A percentile compares a stretch with the other conserved stretches of the same genome.
phyloP scores from a whole-genome alignment of 2,888 invertebrate species.

The Clepsis dumicolana region DNA sequence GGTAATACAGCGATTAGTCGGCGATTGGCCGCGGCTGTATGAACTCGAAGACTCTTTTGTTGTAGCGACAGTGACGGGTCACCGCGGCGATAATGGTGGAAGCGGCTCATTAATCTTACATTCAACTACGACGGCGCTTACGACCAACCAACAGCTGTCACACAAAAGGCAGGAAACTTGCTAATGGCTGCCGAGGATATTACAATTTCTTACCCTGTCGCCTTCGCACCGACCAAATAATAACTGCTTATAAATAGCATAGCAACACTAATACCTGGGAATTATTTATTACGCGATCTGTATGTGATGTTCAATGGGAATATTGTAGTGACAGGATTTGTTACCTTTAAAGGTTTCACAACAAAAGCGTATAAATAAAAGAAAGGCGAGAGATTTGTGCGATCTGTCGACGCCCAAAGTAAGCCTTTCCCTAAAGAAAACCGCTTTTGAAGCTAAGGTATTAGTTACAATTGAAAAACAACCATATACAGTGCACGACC shows the following conservation, averaged over 20 bases:
- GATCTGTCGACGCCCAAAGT: conserved; percentile 25
- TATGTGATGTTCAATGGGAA: conserved; percentile 53
- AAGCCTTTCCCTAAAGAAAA: conserved; percentile 19
- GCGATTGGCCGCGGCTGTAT: conserved; percentile 53
- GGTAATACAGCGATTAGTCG: conserved; percentile 56
- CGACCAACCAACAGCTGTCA: conserved; percentile 55
- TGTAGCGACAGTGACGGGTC: conserved; percentile 66
- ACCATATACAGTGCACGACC: background rate
- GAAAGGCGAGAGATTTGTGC: conserved; percentile 42
- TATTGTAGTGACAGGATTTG: conserved; percentile 47
- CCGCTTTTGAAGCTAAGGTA: background rate
- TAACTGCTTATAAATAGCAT: conserved; percentile 43
- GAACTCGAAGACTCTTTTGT: conserved; percentile 61
- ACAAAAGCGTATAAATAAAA: conserved; percentile 49
- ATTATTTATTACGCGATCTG: conserved; percentile 50
- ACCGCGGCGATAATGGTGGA: conserved; percentile 66
- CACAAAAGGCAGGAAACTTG: conserved; percentile 71
- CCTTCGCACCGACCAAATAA: conserved; percentile 19
- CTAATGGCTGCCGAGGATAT: conserved; percentile 76
- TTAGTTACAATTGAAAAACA: conserved; percentile 5
- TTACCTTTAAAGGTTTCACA: conserved; percentile 49
- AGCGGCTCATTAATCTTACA: conserved; percentile 78
- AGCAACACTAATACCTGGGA: conserved; percentile 54
- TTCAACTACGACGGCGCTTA: conserved; percentile 65
- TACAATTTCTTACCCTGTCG: conserved; percentile 70